Conservation (phyloP, 2,797 vertebrate genomes). For the Sphenodon punctatus region DNA sequence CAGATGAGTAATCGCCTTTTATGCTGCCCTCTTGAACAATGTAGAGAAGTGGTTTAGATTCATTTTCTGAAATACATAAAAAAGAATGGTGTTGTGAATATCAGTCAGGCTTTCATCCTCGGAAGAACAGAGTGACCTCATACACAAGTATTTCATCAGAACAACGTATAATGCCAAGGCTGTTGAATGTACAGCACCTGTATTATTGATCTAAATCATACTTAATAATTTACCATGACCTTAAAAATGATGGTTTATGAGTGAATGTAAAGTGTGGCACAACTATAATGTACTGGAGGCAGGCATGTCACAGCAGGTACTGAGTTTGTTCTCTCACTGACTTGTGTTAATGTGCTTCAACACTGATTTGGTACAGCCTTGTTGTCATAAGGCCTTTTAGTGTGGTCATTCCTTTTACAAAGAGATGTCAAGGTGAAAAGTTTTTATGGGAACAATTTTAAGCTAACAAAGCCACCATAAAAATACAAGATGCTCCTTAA, state of each 20-base stretch:
- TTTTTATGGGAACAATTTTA: no score
- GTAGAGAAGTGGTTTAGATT: constrained; percentile 60
- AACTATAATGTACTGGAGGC: not conserved
- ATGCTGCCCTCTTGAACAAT: constrained; percentile 38
- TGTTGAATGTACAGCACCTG: constrained; percentile 39
- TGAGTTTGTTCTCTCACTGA: not conserved
- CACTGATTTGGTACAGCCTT: not conserved
- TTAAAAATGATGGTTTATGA: constrained; percentile 22
- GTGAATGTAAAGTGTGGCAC: not conserved
- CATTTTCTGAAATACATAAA: constrained; percentile 47
- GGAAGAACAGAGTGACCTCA: constrained; percentile 59
- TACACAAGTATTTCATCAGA: constrained; percentile 54
- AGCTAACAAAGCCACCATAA: no score
- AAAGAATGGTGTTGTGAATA: constrained; percentile 64
- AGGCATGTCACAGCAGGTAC: not conserved
- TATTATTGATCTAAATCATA: constrained; percentile 53
- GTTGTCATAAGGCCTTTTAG: rapidly evolving
- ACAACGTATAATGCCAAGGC: constrained; percentile 43
- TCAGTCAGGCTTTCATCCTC: constrained; percentile 56
- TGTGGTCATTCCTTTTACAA: not conserved
- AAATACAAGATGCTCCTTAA: no score
- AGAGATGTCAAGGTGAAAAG: rapidly evolving
- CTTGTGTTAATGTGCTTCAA: not conserved
- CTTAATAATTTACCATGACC: constrained; percentile 42
- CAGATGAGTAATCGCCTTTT: constrained; percentile 7